Evolutionary conservation across 2,113 vertebrate species (phyloP).

Genomic region (Melanerpes aurifrons): DNA sequence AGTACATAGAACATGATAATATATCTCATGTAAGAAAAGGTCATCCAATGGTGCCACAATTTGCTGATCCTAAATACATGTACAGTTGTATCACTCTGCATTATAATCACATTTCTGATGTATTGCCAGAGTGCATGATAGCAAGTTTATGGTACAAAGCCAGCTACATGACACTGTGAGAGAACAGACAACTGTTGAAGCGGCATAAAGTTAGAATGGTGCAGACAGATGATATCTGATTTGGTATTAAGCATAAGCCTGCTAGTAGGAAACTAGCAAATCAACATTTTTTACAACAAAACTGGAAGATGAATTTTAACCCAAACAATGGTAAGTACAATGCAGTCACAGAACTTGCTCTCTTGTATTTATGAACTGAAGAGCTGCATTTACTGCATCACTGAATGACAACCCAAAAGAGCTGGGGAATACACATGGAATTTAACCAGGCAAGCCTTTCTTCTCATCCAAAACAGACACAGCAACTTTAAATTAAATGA

Average conservation of each 20-base stretch:
- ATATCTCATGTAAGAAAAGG: slow-evolving; percentile 17
- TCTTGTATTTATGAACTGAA: neutral
- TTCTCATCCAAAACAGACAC: neutral
- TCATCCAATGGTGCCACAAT: slow-evolving; percentile 21
- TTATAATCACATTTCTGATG: slow-evolving; percentile 43
- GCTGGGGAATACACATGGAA: neutral
- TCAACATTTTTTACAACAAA: slow-evolving; percentile 29
- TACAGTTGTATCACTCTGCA: slow-evolving; percentile 13
- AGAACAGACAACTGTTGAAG: slow-evolving; percentile 50
- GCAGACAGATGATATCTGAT: slow-evolving; percentile 59
- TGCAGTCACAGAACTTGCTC: neutral
- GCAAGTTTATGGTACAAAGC: slow-evolving; percentile 23
- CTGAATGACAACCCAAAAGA: neutral
- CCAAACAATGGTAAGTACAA: neutral
- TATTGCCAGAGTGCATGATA: neutral
- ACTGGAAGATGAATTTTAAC: slow-evolving; percentile 28
- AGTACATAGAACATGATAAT: neutral
- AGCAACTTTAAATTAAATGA: neutral
- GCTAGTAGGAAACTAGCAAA: slow-evolving; percentile 12
- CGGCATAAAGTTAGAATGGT: slow-evolving; percentile 47
- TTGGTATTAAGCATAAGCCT: slow-evolving; percentile 55
- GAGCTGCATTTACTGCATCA: slow-evolving; percentile 13
- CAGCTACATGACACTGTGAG: slow-evolving; percentile 16
- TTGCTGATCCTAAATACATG: slow-evolving; percentile 38
- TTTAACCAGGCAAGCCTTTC: slow-evolving; percentile 4